These are phyloP conservation scores for Hephaestus fuliginosus DNA, from an alignment of 2,797 vertebrate genomes.

Conservation along the genomic window DNA sequence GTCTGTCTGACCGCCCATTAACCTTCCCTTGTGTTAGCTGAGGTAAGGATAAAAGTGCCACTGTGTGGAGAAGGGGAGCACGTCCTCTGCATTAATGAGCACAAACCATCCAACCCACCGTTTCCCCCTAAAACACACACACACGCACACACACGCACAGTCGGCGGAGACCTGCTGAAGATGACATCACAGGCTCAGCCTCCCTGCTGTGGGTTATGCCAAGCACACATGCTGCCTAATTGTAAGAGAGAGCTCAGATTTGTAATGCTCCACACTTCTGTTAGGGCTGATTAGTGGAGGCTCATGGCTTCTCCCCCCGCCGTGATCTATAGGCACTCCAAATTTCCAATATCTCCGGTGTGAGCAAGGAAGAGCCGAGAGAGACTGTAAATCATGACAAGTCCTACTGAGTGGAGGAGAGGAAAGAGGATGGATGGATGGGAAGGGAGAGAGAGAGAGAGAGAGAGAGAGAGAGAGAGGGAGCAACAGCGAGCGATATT, in stretches of 20 bases:
- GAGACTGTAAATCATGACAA: constrained; percentile 84
- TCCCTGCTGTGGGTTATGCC: constrained; percentile 65
- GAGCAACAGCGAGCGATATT: constrained; percentile 68
- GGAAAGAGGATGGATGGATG: constrained; percentile 55
- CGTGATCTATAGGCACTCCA: constrained; percentile 85
- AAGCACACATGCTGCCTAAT: constrained; percentile 73
- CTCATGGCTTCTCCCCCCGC: constrained; percentile 70
- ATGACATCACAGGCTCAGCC: constrained; percentile 74
- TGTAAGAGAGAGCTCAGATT: constrained; percentile 79
- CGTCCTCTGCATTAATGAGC: constrained; percentile 81
- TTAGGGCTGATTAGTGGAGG: constrained; percentile 84
- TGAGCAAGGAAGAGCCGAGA: constrained; percentile 80
- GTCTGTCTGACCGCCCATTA: constrained; percentile 73
- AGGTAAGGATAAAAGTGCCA: constrained; percentile 80
- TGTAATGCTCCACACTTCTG: constrained; percentile 80
- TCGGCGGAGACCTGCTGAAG: constrained; percentile 55
- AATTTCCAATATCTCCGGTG: constrained; percentile 83
- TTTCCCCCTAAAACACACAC: constrained; percentile 55
- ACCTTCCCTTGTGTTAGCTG: constrained; percentile 77
- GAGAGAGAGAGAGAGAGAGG: constrained; percentile 34
- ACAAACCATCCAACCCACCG: constrained; percentile 62
- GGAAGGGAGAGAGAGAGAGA: neutral
- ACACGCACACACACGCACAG: constrained; percentile 34
- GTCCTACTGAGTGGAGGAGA: constrained; percentile 69
- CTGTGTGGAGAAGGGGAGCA: constrained; percentile 72